phyloP scores from a whole-genome alignment of 2,797 vertebrate species.

The Meriones psammophilus region DNA sequence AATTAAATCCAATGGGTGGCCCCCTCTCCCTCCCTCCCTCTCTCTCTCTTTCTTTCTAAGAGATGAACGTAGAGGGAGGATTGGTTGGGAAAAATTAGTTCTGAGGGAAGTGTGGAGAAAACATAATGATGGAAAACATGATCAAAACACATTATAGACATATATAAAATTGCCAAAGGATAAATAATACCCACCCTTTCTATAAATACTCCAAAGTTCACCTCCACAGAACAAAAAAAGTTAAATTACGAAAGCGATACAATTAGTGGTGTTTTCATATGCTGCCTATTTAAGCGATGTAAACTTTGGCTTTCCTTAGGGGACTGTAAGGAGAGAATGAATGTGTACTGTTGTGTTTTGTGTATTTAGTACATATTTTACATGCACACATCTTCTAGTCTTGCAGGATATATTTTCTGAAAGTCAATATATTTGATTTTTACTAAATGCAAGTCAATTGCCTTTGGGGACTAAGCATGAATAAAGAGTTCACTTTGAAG shows the following conservation, averaged over 20 bases:
- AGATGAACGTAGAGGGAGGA: neutral
- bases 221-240: neutral
- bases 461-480: slow-evolving; percentile 56
- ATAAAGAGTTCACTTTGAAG: slow-evolving; percentile 66
- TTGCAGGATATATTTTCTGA: slow-evolving; percentile 52
- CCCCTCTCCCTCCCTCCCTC: neutral
- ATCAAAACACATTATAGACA: neutral
- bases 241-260: slow-evolving; percentile 13
- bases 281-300: neutral
- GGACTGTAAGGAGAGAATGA: slow-evolving; percentile 26
- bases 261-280: slow-evolving; percentile 51
- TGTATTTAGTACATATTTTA: slow-evolving; percentile 26
- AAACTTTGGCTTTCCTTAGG: slow-evolving; percentile 1
- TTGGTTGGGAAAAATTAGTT: neutral
- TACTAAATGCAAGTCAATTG: slow-evolving; percentile 57
- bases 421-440: slow-evolving; percentile 69
- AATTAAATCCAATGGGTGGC: neutral
- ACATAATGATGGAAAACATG: neutral
- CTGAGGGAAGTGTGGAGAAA: neutral
- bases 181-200: neutral
- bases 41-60: neutral
- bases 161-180: neutral
- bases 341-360: slow-evolving; percentile 46
- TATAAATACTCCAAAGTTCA: slow-evolving; percentile 20
- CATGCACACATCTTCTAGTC: neutral